phyloP scores from a whole-genome alignment of 64 coral and sea anemone species.

The Trachythela sp. region DNA sequence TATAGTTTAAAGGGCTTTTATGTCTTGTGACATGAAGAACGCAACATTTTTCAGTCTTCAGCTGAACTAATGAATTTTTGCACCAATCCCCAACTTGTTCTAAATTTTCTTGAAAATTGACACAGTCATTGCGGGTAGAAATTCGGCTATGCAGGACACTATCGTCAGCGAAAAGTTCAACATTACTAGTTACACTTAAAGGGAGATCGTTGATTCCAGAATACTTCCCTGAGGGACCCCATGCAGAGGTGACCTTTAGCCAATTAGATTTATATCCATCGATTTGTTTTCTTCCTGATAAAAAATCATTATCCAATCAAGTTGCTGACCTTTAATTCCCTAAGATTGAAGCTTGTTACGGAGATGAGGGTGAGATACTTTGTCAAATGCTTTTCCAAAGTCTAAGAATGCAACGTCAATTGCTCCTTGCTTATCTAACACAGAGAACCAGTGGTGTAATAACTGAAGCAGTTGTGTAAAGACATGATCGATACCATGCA shows the following conservation, averaged over 20 bases:
- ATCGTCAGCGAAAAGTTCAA: not conserved
- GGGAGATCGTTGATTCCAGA: not conserved
- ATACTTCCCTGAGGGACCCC: slow-evolving; percentile 13
- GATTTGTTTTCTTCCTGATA: not conserved
- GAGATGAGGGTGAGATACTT: not conserved
- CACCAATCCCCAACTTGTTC: not conserved
- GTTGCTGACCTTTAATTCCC: not conserved
- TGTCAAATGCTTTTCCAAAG: slow-evolving; percentile 20
- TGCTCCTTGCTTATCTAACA: not conserved
- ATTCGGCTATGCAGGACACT: not conserved
- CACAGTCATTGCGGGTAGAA: not conserved
- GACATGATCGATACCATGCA: not conserved
- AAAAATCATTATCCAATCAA: not conserved
- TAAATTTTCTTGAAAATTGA: slow-evolving; percentile 7
- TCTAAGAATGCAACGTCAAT: not conserved
- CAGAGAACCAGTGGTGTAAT: not conserved
- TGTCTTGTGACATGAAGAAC: slow-evolving; percentile 1
- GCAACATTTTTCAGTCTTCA: slow-evolving; percentile 27
- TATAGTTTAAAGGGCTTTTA: not conserved
- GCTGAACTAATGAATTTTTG: not conserved
- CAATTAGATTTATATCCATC: not conserved
- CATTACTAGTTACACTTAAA: not conserved
- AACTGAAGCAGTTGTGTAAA: slow-evolving; percentile 13
- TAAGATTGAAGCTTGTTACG: not conserved
- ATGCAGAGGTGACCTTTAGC: not conserved